Base-by-base conservation (phyloP, 2,797 vertebrate genomes). In the Adrianichthys oophorus region DNA sequence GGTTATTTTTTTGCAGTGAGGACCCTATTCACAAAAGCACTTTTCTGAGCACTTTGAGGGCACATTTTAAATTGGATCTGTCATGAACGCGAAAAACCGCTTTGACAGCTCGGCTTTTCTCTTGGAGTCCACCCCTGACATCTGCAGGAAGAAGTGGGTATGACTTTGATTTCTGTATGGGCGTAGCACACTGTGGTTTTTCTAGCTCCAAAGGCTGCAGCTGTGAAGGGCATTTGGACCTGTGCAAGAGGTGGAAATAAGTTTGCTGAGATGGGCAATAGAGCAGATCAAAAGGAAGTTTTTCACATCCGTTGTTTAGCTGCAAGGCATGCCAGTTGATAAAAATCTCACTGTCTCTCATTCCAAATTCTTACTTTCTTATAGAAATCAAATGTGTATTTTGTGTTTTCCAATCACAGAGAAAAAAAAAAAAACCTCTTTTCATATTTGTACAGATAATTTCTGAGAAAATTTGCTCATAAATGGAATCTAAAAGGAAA, bases 21-120 rank as follows among this genome's bases (percentile, higher is more conserved):
- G 83, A 90, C 85, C 83, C 86, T 84, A 76, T 85, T 88, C 57
- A 73, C 78, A 57, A 83, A 86, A 85, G 78, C 84, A 88, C 87
- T 88, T 86, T 88, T 65, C 84, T 78, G 78, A 85, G 89, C 89
- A 90, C 89, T 89, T 90, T 88, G 76, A 81, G 85, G 83, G 76
- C 79, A 83, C 83, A 78, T 80, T 80, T 80, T 68, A 68, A 84
- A 71, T 68, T 71, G 68, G 53, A 69, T 70, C 72, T 84, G 78
- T 65, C 69, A 32, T 65, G 56, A 79, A 74, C 10, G 62, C 69
- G 70, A 78, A 73, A 32, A 66, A 67, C 72, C 65, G 73, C 61
- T 48, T 83, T 83, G 56, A 72, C 63, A 53, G 62, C 58, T 46
- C 63, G 41, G 5, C 44, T 64, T 50, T 56, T 70, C 44, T 78